Base-by-base conservation (phyloP, 2,888 invertebrate species). In the Alloscopus bannaensis region DNA sequence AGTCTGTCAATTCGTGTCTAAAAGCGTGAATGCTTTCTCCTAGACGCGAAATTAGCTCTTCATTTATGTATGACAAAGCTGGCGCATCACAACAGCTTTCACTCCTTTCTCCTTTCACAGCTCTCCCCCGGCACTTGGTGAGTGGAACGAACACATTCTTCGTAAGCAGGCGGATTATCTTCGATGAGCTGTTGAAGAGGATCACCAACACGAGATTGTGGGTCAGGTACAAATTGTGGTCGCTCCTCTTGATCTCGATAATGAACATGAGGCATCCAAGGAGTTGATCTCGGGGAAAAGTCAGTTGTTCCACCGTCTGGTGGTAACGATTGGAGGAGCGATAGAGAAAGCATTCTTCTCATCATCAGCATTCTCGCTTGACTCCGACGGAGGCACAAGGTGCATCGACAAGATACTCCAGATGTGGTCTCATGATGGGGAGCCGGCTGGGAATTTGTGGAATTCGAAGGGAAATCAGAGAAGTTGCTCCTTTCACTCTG, bases 31-130 rank as follows among this genome's bases (percentile, higher is more conserved):
- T 60, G 52, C 20, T 31, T 55, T 36, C 42, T 18, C 57, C 26
- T 3, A 57, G 22, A 16, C 24, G 11, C 36, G 24, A 55, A 72
- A 72, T 72, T 72, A 72, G 55, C 64, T 72, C 64, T 42, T 72
- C 55, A 65, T 64, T 72, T 72, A 71, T 72, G 55, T 57, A 64
- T 72, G 72, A 62, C 40, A 71, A 71, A 71, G 62, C 62, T 71
- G 52, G 55, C 55, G 42, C 72, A 52, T 40, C 47, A 62, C 62
- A 47, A 31, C 29, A 2, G 22, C 1, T n/a, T n/a, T 47, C 6
- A 8, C 22, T 52, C 6, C 52, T 3, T 52, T 52, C 24, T 52
- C 52, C 52, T 52, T 22, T 16, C 20, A 20, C 52, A 52, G 52
- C 52, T 52, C 22, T 20, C 52, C 16, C 22, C 52, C 20, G 11